Percentiles rank a stretch among this genome's conserved stretches.
phyloP scores from a whole-genome alignment of 2,888 invertebrate species.

The Chorisops tibialis region DNA sequence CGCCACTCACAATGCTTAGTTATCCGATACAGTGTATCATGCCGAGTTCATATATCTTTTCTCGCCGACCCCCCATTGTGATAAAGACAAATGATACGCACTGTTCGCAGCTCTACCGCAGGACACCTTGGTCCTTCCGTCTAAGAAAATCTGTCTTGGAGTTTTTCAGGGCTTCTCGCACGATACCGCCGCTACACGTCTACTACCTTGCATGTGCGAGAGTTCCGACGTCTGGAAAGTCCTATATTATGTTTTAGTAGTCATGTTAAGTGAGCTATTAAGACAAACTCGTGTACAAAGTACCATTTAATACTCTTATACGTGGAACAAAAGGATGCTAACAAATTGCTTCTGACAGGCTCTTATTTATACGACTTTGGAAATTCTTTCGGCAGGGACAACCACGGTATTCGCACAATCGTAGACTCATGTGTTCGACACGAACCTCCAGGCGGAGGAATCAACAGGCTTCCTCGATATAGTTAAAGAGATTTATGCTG shows the following conservation, averaged over 20 bases:
- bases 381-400: neutral
- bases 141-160: neutral
- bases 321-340: neutral
- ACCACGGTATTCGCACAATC: neutral
- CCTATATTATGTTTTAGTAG: neutral
- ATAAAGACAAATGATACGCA: conserved; percentile 39
- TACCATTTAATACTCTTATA: neutral
- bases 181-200: too few relatives aligned
- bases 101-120: conserved; percentile 8
- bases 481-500: conserved; percentile 10
- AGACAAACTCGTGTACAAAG: neutral
- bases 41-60: conserved; percentile 37
- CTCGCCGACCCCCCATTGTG: conserved; percentile 38
- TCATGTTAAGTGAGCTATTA: conserved; percentile 1
- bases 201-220: neutral
- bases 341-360: conserved; percentile 10
- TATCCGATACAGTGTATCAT: conserved; percentile 16
- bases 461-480: conserved; percentile 17
- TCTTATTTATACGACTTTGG: conserved; percentile 11
- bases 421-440: neutral
- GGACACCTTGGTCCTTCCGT: conserved; percentile 1
- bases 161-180: too few relatives aligned
- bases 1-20: conserved; percentile 15
- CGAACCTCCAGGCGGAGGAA: neutral
- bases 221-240: neutral